Conservation (phyloP, 2,888 invertebrate species). For the Drosophila subquinaria region DNA sequence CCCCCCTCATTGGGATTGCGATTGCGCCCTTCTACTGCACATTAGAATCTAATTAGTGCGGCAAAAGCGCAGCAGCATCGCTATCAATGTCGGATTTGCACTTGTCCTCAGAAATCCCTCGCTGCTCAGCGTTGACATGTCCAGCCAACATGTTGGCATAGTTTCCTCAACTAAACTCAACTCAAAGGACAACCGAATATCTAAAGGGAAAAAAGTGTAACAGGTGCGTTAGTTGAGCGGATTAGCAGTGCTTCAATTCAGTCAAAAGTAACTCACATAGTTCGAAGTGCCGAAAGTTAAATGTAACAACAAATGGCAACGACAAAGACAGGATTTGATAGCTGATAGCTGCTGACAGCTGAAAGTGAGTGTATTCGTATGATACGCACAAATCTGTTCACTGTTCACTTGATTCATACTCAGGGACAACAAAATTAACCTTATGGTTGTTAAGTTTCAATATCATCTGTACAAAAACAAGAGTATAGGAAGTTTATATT, state of each 20-base stretch:
- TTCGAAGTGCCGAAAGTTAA: conserved; percentile 62
- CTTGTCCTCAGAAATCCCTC: conserved; percentile 73
- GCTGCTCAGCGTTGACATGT: conserved; percentile 70
- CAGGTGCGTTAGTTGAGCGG: conserved; percentile 71
- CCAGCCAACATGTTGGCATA: conserved; percentile 72
- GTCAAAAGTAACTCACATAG: conserved; percentile 26
- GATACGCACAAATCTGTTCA: neutral
- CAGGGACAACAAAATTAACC: neutral
- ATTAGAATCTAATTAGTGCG: conserved; percentile 82
- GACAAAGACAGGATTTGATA: conserved; percentile 9
- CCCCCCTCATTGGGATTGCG: conserved; percentile 43
- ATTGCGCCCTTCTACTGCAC: conserved; percentile 39
- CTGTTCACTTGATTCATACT: neutral
- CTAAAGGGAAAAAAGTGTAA: conserved; percentile 64
- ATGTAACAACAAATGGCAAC: conserved; percentile 17
- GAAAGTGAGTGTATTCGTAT: conserved; percentile 1
- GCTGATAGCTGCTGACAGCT: conserved; percentile 14
- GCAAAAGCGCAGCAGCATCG: conserved; percentile 53
- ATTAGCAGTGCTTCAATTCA: conserved; percentile 51
- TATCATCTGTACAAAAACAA: neutral
- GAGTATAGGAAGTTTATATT: neutral
- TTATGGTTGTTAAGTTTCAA: conserved; percentile 1
- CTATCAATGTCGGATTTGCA: conserved; percentile 70
- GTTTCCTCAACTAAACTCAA: conserved; percentile 25
- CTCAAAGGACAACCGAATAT: conserved; percentile 13